Evolutionary conservation across 2,113 vertebrate species (phyloP).

Genomic region (Dasyornis broadbenti): DNA sequence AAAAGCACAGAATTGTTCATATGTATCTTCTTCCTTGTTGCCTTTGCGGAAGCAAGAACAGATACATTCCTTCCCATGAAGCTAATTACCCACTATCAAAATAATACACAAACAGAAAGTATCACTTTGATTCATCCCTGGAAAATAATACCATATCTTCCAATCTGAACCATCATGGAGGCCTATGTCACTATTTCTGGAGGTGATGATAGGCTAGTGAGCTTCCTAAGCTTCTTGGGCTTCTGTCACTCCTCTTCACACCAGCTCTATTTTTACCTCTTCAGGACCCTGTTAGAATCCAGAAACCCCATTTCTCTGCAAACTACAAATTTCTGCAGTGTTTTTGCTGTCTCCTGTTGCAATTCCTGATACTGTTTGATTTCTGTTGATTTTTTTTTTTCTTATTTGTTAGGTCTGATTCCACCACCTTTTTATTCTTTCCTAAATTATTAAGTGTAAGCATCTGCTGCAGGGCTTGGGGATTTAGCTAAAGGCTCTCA

Average conservation of each 20-base stretch:
- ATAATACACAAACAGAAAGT: neutral
- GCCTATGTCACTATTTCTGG: neutral
- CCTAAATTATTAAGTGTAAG: neutral
- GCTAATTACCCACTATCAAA: neutral
- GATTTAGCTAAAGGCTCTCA: neutral
- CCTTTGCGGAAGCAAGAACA: neutral
- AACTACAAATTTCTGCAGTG: neutral
- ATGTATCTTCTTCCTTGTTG: neutral
- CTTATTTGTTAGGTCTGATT: neutral
- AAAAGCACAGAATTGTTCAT: neutral
- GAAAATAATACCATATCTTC: neutral
- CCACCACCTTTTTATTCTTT: neutral
- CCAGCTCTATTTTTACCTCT: neutral
- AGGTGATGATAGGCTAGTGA: neutral
- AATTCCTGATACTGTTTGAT: neutral
- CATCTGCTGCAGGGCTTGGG: neutral
- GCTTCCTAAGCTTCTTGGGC: conserved; percentile 25
- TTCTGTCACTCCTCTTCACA: neutral
- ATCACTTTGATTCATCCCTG: neutral
- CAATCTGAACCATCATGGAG: neutral
- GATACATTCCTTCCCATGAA: neutral
- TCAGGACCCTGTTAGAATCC: neutral
- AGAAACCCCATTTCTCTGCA: neutral
- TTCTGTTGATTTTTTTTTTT: neutral
- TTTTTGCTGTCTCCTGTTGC: neutral